phyloP scores from a whole-genome alignment of 1,140 invertebrate genomes.

The Temnothorax longispinosus region DNA sequence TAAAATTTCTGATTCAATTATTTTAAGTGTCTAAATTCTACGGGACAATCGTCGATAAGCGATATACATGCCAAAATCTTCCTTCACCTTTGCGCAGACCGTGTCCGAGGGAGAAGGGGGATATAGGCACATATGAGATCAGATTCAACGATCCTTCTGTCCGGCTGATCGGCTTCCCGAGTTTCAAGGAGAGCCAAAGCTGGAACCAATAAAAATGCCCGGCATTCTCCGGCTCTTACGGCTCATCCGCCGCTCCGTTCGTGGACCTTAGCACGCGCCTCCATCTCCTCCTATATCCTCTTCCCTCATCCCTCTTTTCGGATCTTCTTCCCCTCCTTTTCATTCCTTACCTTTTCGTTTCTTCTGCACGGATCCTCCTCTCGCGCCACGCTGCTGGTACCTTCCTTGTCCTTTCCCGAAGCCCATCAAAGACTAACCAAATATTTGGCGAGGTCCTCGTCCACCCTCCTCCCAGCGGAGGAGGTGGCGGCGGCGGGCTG shows the following conservation, averaged over 20 bases:
- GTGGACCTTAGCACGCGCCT: conserved; percentile 62
- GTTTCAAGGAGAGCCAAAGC: conserved; percentile 65
- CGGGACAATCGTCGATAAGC: background rate
- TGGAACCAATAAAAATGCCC: conserved; percentile 76
- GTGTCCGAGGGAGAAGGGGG: background rate
- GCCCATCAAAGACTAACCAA: conserved; percentile 80
- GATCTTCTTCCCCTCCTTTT: conserved; percentile 16
- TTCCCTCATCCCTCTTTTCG: conserved; percentile 50
- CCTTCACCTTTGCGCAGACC: conserved; percentile 24
- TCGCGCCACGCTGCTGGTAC: conserved; percentile 61
- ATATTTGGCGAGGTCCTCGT: conserved; percentile 84
- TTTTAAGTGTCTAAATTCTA: conserved; percentile 8
- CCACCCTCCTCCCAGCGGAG: conserved; percentile 70
- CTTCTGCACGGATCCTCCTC: conserved; percentile 45
- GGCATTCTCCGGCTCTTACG: conserved; percentile 68
- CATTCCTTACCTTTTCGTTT: conserved; percentile 50
- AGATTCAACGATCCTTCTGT: conserved; percentile 68
- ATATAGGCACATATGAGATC: conserved; percentile 61
- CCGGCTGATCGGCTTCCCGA: conserved; percentile 63
- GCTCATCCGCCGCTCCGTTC: conserved; percentile 38
- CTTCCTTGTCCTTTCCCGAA: conserved; percentile 70
- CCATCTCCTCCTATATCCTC: conserved; percentile 41
- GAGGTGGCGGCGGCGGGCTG: background rate
- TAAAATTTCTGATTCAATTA: background rate
- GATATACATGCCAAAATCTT: conserved; percentile 10